Evolutionary conservation across 2,113 vertebrate species (phyloP), one percentile per base, ranked within the genome.

Genomic region (Craseonycteris thonglongyai): DNA sequence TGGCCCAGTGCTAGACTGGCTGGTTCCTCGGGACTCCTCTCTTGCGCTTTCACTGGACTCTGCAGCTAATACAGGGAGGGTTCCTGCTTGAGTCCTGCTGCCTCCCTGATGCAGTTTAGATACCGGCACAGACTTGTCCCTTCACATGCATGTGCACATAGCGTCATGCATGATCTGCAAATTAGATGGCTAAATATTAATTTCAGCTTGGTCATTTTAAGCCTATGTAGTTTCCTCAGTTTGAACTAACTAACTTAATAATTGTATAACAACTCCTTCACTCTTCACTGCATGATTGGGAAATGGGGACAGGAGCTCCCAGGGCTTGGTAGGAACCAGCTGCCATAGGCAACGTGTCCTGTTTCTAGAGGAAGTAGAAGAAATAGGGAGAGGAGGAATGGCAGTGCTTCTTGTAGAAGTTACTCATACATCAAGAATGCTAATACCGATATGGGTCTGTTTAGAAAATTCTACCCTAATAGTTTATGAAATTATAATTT

Each of bases 91-190:
- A 18, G 47, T 59, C 58, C 19, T 80, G 18, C 15, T 14, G 1
- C n/a, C 6, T 81, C 54, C 33, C 86, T 15, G 12, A 3, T 1
- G 1, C 28, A 45, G 16, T 35, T 0, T 38, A 54, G 65, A 75
- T 1, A 30, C 19, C 59, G 66, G 51, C 2, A 22, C 56, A 24
- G 28, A 54, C 28, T 47, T 14, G 2, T 26, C 24, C n/a, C n/a
- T n/a, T n/a, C 15, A 22, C 24, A 8, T 0, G 1, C 4, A 0
- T 33, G 19, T 18, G 38, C 2, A 1, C 19, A 2, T 4, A 18
- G 7, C 0, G 1, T 35, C 14, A 7, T 33, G 76, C 19, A 2
- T 3, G 1, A 0, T n/a, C 51, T 66, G 2, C 26, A 6, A 19
- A 16, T 71, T 18, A 83, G 63, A 56, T 0, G 42, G 66, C 35